A percentile compares a stretch with the other conserved stretches of the same genome.
phyloP scores from a whole-genome alignment of 1,140 invertebrate genomes.

The Latrodectus geometricus region DNA sequence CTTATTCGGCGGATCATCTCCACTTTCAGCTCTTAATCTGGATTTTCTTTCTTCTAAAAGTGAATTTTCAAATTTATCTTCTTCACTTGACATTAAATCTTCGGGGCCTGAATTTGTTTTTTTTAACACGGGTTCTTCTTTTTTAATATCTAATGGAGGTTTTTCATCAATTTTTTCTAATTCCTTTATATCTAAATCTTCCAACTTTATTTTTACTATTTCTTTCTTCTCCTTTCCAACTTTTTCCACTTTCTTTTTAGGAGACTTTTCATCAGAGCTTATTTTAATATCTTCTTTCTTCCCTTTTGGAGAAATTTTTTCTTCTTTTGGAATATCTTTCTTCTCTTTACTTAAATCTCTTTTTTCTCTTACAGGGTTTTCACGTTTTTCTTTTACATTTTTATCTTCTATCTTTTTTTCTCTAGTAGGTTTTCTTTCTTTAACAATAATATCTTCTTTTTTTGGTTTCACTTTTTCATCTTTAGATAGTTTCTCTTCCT shows the following conservation, averaged over 20 bases:
- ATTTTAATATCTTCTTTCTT: conserved; percentile 38
- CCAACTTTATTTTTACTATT: not conserved
- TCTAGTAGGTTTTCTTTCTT: conserved; percentile 66
- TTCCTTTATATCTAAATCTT: conserved; percentile 61
- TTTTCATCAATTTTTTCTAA: conserved; percentile 64
- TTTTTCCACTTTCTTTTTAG: conserved; percentile 31
- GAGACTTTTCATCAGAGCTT: conserved; percentile 22
- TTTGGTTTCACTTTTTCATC: conserved; percentile 69
- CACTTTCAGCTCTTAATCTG: conserved; percentile 1
- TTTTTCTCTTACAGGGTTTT: conserved; percentile 34
- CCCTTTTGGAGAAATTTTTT: conserved; percentile 9
- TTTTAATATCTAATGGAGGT: conserved; percentile 28
- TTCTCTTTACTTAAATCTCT: conserved; percentile 42
- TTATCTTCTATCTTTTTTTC: conserved; percentile 66
- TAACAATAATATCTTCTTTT: conserved; percentile 69
- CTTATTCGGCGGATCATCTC: conserved; percentile 41
- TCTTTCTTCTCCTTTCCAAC: conserved; percentile 2
- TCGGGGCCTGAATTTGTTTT: not conserved
- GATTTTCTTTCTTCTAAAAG: not conserved
- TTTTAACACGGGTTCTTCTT: conserved; percentile 22
- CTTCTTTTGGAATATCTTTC: conserved; percentile 37
- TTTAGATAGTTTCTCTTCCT: conserved; percentile 61
- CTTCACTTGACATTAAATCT: not conserved
- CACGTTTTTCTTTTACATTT: conserved; percentile 33
- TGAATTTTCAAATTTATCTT: not conserved